Conservation (phyloP, 1,140 invertebrate species). For the Bacillus rossius region DNA sequence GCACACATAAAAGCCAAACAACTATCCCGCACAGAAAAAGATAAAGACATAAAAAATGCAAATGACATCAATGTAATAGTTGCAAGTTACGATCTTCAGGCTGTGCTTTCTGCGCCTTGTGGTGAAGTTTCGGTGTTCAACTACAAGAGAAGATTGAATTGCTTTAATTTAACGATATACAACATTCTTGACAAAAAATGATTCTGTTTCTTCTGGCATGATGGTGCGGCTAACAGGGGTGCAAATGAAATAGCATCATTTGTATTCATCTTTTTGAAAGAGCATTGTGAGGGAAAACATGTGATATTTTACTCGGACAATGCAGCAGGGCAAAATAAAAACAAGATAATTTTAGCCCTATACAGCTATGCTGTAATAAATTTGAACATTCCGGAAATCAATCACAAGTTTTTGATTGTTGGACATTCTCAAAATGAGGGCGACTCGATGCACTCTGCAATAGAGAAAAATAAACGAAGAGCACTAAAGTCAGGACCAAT, state of each 20-base stretch:
- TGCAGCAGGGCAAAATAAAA: constrained; percentile 38
- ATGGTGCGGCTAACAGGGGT: constrained; percentile 29
- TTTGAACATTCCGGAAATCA: constrained; percentile 28
- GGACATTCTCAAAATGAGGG: constrained; percentile 42
- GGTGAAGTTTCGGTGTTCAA: constrained; percentile 28
- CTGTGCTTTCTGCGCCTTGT: constrained; percentile 28
- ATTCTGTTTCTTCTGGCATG: constrained; percentile 32
- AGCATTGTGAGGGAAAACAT: constrained; percentile 20
- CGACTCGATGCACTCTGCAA: constrained; percentile 36
- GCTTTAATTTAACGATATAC: constrained; percentile 34
- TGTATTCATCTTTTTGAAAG: constrained; percentile 20
- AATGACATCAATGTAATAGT: background rate
- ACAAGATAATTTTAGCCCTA: constrained; percentile 33
- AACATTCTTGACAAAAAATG: constrained; percentile 29
- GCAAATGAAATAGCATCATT: constrained; percentile 30
- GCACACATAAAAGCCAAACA: no score
- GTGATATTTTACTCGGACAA: constrained; percentile 36
- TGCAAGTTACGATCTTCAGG: constrained; percentile 25
- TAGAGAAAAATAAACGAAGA: constrained; percentile 31
- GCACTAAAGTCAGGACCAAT: constrained; percentile 29
- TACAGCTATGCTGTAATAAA: constrained; percentile 28
- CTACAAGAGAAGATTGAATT: constrained; percentile 32
- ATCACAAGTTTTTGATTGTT: constrained; percentile 38
- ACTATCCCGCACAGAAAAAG: no score
- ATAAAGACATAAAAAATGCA: no score